Evolutionary conservation across 2,888 invertebrate genomes (phyloP).

Genomic region (Dynastes grantii): DNA sequence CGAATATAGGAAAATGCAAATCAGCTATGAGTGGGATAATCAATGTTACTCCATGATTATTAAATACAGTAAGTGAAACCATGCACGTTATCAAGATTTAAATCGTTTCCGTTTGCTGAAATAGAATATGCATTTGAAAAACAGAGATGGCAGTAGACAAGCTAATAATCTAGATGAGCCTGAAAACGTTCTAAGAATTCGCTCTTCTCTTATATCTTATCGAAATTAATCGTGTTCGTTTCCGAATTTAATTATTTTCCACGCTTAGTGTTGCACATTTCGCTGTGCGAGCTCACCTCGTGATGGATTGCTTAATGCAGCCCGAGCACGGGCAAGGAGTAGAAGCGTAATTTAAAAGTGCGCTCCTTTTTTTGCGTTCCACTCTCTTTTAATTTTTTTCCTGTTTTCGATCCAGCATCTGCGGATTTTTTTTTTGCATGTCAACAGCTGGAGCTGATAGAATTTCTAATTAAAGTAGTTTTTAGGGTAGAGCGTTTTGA

Average conservation of each 20-base stretch:
- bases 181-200: neutral
- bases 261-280: constrained; percentile 37
- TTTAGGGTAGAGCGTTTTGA: neutral
- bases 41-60: no score
- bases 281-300: constrained; percentile 6
- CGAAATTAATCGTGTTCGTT: constrained; percentile 36
- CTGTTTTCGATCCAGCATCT: constrained; percentile 28
- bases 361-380: constrained; percentile 3
- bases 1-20: no score
- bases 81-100: no score
- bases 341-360: constrained; percentile 36
- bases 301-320: constrained; percentile 41
- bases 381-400: constrained; percentile 21
- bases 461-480: constrained; percentile 41
- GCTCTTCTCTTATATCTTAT: neutral
- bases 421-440: constrained; percentile 6
- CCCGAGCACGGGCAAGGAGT: constrained; percentile 10
- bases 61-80: no score
- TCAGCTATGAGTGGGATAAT: no score
- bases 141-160: no score
- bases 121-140: no score
- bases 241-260: constrained; percentile 37
- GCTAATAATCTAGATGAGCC: neutral
- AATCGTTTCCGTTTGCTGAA: no score
- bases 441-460: constrained; percentile 38